These are phyloP conservation scores for Latrodectus hesperus DNA, from an alignment of 2,888 invertebrate species.

Conservation along the genomic window DNA sequence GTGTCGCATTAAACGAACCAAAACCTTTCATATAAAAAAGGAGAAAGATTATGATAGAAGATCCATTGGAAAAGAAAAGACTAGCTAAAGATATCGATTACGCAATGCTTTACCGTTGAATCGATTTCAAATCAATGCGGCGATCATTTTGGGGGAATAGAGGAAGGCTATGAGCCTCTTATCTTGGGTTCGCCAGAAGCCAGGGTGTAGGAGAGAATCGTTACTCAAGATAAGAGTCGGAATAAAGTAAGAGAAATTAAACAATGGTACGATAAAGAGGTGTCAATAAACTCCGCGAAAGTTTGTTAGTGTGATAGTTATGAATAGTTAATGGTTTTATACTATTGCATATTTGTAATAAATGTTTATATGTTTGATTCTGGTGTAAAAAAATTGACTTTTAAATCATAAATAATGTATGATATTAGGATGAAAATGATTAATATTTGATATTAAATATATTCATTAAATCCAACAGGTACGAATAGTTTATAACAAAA, in stretches of 20 bases:
- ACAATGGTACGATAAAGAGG: background rate
- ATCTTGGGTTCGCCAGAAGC: slow-evolving; percentile 19
- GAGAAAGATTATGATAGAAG: background rate
- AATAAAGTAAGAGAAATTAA: background rate
- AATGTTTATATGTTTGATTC: background rate
- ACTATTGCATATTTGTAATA: background rate
- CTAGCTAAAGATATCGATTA: slow-evolving; percentile 26
- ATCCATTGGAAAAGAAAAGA: background rate
- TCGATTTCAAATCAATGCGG: slow-evolving; percentile 41
- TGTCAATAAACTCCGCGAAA: background rate
- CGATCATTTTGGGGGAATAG: slow-evolving; percentile 13
- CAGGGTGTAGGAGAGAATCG: background rate
- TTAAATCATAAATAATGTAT: no score
- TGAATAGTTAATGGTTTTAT: background rate
- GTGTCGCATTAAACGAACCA: background rate
- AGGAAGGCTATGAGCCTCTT: slow-evolving; percentile 11
- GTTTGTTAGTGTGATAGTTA: background rate
- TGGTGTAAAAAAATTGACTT: background rate
- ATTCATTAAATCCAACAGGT: no score
- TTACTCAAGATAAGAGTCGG: background rate
- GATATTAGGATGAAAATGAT: no score
- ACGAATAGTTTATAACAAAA: no score
- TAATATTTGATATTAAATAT: no score
- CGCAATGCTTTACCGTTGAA: slow-evolving; percentile 9
- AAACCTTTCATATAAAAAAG: background rate